Percentiles rank a stretch among this genome's conserved stretches.
These are phyloP conservation scores for Odontocerum albicorne DNA, from an alignment of 2,888 invertebrate genomes.

Conservation along the genomic window DNA sequence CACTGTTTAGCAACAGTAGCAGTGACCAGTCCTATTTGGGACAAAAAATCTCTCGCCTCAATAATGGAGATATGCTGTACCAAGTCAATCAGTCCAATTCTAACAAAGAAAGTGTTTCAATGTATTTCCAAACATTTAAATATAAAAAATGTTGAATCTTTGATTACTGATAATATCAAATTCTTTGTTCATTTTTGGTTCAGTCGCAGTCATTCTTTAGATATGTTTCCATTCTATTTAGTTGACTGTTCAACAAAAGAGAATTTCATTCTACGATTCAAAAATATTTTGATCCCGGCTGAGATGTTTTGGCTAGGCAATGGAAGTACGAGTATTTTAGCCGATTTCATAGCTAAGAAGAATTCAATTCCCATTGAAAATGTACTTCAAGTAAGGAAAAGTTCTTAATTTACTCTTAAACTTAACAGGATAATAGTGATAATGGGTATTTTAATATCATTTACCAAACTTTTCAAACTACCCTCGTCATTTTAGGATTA, in stretches of 20 bases:
- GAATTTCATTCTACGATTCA: conserved; percentile 50
- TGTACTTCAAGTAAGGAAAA: background rate
- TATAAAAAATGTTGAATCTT: conserved; percentile 35
- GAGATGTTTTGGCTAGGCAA: conserved; percentile 46
- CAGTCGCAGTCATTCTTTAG: conserved; percentile 43
- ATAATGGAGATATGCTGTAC: conserved; percentile 57
- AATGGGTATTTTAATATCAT: no score
- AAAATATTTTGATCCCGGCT: conserved; percentile 52
- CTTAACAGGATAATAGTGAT: no score
- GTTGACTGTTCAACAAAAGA: conserved; percentile 45
- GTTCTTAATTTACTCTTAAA: background rate
- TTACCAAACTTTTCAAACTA: no score
- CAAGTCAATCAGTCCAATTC: conserved; percentile 50
- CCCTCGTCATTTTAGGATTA: no score
- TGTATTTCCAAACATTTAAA: conserved; percentile 40
- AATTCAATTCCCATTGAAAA: background rate
- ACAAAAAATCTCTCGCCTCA: conserved; percentile 56
- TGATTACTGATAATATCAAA: conserved; percentile 50
- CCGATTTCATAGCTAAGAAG: conserved; percentile 5
- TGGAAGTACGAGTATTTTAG: conserved; percentile 2
- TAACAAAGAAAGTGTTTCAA: conserved; percentile 51
- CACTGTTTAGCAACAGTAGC: conserved; percentile 59
- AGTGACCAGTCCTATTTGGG: conserved; percentile 52
- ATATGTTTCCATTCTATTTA: conserved; percentile 51
- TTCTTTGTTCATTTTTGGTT: conserved; percentile 57